A percentile compares a stretch with the other conserved stretches of the same genome.
phyloP scores from a whole-genome alignment of 2,797 vertebrate species.

The Pipistrellus pygmaeus region DNA sequence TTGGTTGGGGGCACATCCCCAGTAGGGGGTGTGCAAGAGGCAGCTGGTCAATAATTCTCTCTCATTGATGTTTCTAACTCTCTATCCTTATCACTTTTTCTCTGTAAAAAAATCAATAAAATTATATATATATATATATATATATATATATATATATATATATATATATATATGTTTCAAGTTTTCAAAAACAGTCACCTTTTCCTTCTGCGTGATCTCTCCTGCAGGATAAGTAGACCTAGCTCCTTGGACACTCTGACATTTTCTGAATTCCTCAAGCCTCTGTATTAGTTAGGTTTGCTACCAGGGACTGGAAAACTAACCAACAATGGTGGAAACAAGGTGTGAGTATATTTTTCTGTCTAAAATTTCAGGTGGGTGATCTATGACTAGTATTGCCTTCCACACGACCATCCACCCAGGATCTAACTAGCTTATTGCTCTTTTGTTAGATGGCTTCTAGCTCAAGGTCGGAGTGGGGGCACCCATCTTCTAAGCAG shows the following conservation, averaged over 20 bases:
- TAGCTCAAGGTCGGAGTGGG: neutral
- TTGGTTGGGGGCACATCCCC: too few relatives aligned
- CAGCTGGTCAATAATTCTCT: too few relatives aligned
- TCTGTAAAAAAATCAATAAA: too few relatives aligned
- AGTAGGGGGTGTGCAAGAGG: too few relatives aligned
- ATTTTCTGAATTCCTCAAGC: neutral
- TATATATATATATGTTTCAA: neutral
- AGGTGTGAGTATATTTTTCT: neutral
- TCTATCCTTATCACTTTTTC: too few relatives aligned
- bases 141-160: too few relatives aligned
- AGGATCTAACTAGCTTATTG: neutral
- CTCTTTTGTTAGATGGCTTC: neutral
- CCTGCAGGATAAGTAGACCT: neutral
- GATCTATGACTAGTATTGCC: neutral
- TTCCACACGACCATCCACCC: neutral
- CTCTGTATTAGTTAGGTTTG: neutral
- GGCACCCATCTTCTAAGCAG: neutral
- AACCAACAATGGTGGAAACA: neutral
- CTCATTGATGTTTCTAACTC: too few relatives aligned
- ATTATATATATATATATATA: too few relatives aligned
- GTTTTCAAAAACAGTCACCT: neutral
- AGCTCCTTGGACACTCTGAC: neutral
- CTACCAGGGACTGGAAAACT: neutral
- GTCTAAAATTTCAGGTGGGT: neutral
- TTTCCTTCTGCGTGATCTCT: neutral